Base-by-base conservation (phyloP, 2,113 vertebrate species). In the Myotis yumanensis region DNA sequence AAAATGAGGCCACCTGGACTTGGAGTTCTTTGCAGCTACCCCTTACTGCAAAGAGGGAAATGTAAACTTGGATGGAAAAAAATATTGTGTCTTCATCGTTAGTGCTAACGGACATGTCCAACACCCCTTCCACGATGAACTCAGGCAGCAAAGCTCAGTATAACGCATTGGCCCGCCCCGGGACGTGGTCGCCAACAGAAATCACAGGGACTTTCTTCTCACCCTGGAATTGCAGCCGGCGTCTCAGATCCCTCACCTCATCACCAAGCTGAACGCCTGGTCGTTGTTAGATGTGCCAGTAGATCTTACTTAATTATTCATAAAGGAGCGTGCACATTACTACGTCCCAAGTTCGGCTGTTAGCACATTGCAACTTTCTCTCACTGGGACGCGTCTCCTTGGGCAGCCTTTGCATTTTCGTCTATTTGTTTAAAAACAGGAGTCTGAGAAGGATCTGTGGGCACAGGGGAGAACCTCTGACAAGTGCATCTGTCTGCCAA, bases 141-240 rank as follows among this genome's bases (percentile, higher is more conserved):
- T 4, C 0, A 10, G 77, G 62, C 52, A 7, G 30, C 30, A 20
- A 5, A 6, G 20, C 59, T 64, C 54, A 25, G 59, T 0, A 2
- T 3, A 15, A 4, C 0, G 1, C 5, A 0, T 17, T 5, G 17
- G 48, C 43, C 3, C 18, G 7, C n/a, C 52, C 32, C 1, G 32
- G 4, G 28, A 43, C 80, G 54, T 16, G 8, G n/a, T 54, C 75
- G 14, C 28, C 37, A 10, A 3, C 5, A 28, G 54, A 75, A 76
- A 59, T 66, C 46, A 54, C 37, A 57, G 43, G 23, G 14, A 23
- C 32, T 48, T 64, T 46, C 92, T 43, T 7, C 32, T 37, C 23
- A 15, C 30, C 17, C 18, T 25, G 3, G 66, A 51, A 43, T 25
- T 20, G 37, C 2, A 4, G 40, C 32, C 37, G 17, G n/a, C 8